Base-by-base conservation (phyloP, 2,797 vertebrate species). In the Hydrocynus forskahlii region DNA sequence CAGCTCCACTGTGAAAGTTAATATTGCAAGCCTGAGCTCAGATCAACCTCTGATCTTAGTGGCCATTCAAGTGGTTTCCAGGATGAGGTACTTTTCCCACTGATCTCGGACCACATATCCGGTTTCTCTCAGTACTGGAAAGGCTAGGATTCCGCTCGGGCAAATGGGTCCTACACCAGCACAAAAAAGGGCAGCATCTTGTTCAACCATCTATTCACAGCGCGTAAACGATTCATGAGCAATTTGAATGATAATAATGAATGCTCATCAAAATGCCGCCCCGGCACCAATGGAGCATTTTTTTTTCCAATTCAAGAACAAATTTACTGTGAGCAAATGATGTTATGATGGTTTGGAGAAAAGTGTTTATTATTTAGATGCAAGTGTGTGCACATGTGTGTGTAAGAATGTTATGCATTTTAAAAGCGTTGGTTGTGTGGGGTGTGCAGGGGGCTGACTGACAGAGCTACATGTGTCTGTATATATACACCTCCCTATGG, bases 281-380 rank as follows among this genome's bases (percentile, higher is more conserved):
- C 25, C 3, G 17, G 57, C 45, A 60, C 69, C 67, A 71, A 21
- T 71, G 55, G 55, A 80, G 29, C 70, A 21, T 64, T 79, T 19
- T 54, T 45, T 55, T n/a, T 48, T 45, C 48, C 63, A 66, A 79
- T 60, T 50, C n/a, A 16, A 68, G 75, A 48, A 68, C 69, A 67
- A 48, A 81, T 73, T 38, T 59, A 66, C 71, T 55, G 66, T 68
- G 52, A 81, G 76, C 35, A 83, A 79, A 79, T 73, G 10, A 80
- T 80, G 71, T 38, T 64, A 60, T 64, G 64, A 66, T 72, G 50
- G 75, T 25, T 50, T 63, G 52, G 21, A 71, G 10, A 48, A 72
- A 81, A 75, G 2, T 17, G 16, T 74, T 60, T 81, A 72, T 64
- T 48, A 62, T 80, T 40, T 74, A 66, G 52, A 76, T 16, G 7